A percentile compares a stretch with the other conserved stretches of the same genome.
These are phyloP conservation scores for Globia sparganii DNA, from an alignment of 2,888 invertebrate species.

Conservation along the genomic window DNA sequence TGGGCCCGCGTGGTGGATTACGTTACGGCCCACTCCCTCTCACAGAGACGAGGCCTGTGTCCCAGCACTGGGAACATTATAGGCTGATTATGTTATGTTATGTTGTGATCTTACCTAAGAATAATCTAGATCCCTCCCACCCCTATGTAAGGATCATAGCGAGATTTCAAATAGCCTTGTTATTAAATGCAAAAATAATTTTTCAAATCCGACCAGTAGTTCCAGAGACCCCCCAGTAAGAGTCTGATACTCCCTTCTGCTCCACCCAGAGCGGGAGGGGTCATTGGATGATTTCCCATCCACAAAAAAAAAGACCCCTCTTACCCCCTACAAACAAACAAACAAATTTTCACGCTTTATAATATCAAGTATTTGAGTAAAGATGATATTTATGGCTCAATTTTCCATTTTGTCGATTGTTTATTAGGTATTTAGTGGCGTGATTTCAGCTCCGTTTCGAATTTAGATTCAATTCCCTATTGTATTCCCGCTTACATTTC, in stretches of 20 bases:
- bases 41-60: too few relatives aligned
- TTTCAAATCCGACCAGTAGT: neutral
- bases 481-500: conserved; percentile 47
- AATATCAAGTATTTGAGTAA: neutral
- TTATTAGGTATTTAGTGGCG: conserved; percentile 63
- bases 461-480: conserved; percentile 52
- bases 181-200: neutral
- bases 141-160: neutral
- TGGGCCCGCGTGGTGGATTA: too few relatives aligned
- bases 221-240: neutral
- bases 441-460: conserved; percentile 51
- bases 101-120: too few relatives aligned
- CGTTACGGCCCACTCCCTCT: too few relatives aligned
- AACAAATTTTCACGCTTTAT: neutral
- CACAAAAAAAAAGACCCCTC: too few relatives aligned
- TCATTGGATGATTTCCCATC: too few relatives aligned
- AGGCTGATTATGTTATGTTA: too few relatives aligned
- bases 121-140: too few relatives aligned
- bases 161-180: neutral
- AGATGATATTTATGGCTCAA: conserved; percentile 63
- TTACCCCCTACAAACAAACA: neutral
- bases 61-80: too few relatives aligned
- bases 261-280: too few relatives aligned
- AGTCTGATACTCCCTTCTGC: too few relatives aligned
- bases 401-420: conserved; percentile 64